Evolutionary conservation across 2,888 invertebrate genomes (phyloP).

Genomic region (Lepeophtheirus nordmannii): DNA sequence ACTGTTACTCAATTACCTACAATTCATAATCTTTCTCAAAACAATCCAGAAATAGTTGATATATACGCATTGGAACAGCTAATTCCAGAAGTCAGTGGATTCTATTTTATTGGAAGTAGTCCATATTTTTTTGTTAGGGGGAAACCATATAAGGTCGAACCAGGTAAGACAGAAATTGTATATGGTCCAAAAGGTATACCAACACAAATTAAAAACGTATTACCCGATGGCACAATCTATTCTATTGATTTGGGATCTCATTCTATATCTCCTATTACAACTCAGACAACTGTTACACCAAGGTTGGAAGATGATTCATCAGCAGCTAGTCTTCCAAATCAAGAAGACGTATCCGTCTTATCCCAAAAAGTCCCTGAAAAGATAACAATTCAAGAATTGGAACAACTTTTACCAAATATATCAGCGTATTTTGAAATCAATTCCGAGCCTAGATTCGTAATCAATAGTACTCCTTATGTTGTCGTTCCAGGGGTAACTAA

Average conservation of each 20-base stretch:
- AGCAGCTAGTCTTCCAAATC: not conserved
- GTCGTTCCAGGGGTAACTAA: not conserved
- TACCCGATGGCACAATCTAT: not conserved
- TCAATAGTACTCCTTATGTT: not conserved
- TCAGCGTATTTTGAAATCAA: not conserved
- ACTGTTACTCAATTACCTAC: not conserved
- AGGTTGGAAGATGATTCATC: not conserved
- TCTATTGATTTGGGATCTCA: not conserved
- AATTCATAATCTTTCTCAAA: not conserved
- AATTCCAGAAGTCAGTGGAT: not conserved
- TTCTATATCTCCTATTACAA: not conserved
- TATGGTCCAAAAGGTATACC: not conserved
- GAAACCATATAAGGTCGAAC: not conserved
- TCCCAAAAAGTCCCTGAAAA: not conserved
- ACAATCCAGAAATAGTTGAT: not conserved
- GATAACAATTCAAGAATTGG: not conserved
- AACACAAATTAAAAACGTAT: not conserved
- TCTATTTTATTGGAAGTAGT: not conserved
- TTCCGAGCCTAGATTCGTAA: not conserved
- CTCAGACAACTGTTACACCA: constrained; percentile 5
- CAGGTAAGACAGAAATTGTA: not conserved
- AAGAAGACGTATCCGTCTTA: constrained; percentile 1
- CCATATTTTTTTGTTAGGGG: not conserved
- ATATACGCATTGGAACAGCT: not conserved
- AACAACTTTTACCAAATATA: not conserved